Evolutionary conservation across 1,140 invertebrate species (phyloP), one percentile per base, ranked within the genome.

Genomic region (Linepithema humile): DNA sequence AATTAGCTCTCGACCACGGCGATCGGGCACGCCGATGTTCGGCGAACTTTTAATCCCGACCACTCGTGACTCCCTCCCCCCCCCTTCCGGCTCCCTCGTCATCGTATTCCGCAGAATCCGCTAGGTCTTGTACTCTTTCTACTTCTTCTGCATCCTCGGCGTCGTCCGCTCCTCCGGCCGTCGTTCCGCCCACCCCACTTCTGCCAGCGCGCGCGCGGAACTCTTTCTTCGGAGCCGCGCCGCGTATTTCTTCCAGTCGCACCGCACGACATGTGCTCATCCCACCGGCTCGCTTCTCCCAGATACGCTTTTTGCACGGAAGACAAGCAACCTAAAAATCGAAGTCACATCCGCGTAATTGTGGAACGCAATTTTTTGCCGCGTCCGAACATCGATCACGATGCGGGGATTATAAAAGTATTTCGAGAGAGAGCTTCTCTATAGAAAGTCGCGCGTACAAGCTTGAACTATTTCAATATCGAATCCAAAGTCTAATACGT

Each of bases 31-130:
- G 89, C 87, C 90, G 90, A 92, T 93, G 91, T 92, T 91, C 90
- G 88, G 82, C 83, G 80, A 90, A 89, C 90, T 92, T 93, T 93
- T 92, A 92, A 92, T 92, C 91, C 88, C 75, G 69, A 70, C 62
- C 72, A 82, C 84, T 92, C 90, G 91, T 92, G 91, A 92, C 90
- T 91, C 80, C 67, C 60, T 43, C 29, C 60, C 72, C 57, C 57
- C 62, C 59, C 75, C 75, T 82, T 84, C 60, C 50, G 40, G 48
- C 83, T 26, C 43, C 48, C 87, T 69, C 87, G 87, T 89, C 88
- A 74, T 84, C 84, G 67, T 85, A 69, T 74, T 53, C 62, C 50
- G 69, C 59, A 55, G 67, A 85, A 85, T 86, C 73, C 85, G 57
- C 82, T 85, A 53, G 86, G 48, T 83, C 78, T n/a, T 69, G 10